Evolutionary conservation across 2,888 invertebrate species (phyloP), one percentile per base, ranked within the genome.

Genomic region (Pandemis corylana): DNA sequence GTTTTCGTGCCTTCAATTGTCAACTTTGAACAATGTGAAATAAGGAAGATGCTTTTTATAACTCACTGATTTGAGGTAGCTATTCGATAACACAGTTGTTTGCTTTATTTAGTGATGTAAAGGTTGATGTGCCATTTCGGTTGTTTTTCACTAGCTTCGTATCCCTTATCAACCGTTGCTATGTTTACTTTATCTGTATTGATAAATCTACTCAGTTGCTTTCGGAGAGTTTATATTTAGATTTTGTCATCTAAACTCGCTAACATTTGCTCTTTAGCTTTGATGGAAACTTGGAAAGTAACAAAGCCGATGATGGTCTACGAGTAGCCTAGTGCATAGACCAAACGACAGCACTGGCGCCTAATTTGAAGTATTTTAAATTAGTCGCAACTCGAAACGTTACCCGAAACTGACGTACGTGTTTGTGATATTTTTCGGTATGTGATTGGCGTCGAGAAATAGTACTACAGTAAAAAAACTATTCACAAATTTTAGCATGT

Each of bases 121-220:
- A 46, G 63, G 42, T 71, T 65, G 56, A 46, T 46, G 66, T 41
- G 44, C 3, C 20, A 20, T 51, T 20, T 63, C 42, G n/a, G 6
- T 42, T 46, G 15, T 20, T 7, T 44, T 36, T 44, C 59, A 10
- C 20, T 59, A 65, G 20, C 71, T 49, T 20, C 15, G 59, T 36
- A 66, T 71, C 59, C 59, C 15, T 20, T 59, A 49, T 56, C 56
- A 20, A 56, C 7, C 56, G 15, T 20, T 20, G 56, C 0, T 56
- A 20, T 56, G 56, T 66, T 49, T 59, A 61, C 20, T 49, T 61
- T 66, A 61, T 49, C 64, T 15, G 65, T 56, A 59, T 66, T 66
- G 65, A 59, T 59, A 46, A 28, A 46, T 5, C n/a, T 44, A 51
- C 20, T 20, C 42, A 44, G 15, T 56, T 71, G 0, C 15, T 36